These are phyloP conservation scores for Agrochola lota DNA, from an alignment of 2,888 invertebrate genomes.

Conservation along the genomic window DNA sequence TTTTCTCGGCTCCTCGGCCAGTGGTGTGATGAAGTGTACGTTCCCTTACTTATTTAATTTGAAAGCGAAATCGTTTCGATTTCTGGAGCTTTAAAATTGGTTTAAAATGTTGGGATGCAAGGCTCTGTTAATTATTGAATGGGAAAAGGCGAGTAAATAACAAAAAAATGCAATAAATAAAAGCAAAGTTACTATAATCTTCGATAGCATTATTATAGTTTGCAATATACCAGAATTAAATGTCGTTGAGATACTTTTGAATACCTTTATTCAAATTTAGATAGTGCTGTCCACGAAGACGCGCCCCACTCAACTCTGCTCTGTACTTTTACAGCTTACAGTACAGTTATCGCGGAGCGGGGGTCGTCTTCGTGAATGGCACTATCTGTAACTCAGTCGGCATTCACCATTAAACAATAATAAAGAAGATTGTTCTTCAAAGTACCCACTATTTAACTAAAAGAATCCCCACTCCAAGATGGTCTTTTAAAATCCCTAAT, in stretches of 20 bases:
- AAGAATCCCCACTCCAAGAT: not conserved
- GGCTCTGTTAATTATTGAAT: not conserved
- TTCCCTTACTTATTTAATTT: conserved; percentile 19
- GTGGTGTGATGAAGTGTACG: conserved; percentile 17
- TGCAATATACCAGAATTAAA: not conserved
- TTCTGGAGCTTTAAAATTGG: not conserved
- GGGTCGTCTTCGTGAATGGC: no score
- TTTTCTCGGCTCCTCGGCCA: not conserved
- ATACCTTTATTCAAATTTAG: not conserved
- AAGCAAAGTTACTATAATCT: not conserved
- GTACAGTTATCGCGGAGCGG: no score
- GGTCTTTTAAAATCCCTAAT: not conserved
- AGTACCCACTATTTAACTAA: not conserved
- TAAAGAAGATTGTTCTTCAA: not conserved
- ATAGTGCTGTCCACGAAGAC: no score
- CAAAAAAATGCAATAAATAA: not conserved
- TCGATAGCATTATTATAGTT: not conserved
- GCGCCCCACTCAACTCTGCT: no score
- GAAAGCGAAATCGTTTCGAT: not conserved
- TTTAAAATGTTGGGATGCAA: not conserved
- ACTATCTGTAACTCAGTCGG: not conserved
- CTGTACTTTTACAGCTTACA: no score
- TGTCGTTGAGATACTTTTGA: not conserved
- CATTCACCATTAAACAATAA: not conserved
- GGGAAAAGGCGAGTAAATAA: not conserved